These are phyloP conservation scores for Pungitius pungitius DNA, from an alignment of 2,113 vertebrate species.

Conservation along the genomic window DNA sequence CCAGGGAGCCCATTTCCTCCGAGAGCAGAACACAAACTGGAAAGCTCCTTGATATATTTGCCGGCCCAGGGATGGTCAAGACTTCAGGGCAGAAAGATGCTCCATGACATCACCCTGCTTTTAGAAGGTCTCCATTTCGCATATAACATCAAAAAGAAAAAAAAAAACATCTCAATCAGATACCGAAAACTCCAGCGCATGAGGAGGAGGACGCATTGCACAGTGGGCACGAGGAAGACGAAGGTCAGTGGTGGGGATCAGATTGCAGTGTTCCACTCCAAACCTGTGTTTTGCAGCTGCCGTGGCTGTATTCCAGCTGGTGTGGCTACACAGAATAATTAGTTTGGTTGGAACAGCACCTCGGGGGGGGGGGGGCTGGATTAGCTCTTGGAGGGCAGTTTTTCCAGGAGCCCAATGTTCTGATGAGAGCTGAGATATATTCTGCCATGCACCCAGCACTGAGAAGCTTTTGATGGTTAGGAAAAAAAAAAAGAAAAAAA, in stretches of 20 bases:
- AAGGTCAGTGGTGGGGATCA: slow-evolving; percentile 54
- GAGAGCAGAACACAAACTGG: slow-evolving; percentile 70
- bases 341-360: slow-evolving; percentile 71
- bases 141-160: slow-evolving; percentile 8
- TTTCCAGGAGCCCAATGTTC: slow-evolving; percentile 65
- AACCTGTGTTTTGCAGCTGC: slow-evolving; percentile 55
- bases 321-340: slow-evolving; percentile 74
- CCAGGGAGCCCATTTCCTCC: slow-evolving; percentile 73
- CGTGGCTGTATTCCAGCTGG: slow-evolving; percentile 67
- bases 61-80: slow-evolving; percentile 64
- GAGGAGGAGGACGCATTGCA: slow-evolving; percentile 6
- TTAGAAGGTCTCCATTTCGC: slow-evolving; percentile 33
- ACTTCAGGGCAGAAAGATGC: slow-evolving; percentile 60
- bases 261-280: slow-evolving; percentile 42
- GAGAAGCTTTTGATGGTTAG: slow-evolving; percentile 70
- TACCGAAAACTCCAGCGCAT: slow-evolving; percentile 18
- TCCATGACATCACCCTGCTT: slow-evolving; percentile 50
- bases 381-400: slow-evolving; percentile 73
- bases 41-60: slow-evolving; percentile 72
- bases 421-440: slow-evolving; percentile 75
- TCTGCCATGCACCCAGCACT: slow-evolving; percentile 58
- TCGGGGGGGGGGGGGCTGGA: slow-evolving; percentile 67
- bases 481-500: too few relatives aligned
- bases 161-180: slow-evolving; percentile 16
- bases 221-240: slow-evolving; percentile 24